Base-by-base conservation (phyloP, 2,888 invertebrate species). In the Polydrusus tereticollis region DNA sequence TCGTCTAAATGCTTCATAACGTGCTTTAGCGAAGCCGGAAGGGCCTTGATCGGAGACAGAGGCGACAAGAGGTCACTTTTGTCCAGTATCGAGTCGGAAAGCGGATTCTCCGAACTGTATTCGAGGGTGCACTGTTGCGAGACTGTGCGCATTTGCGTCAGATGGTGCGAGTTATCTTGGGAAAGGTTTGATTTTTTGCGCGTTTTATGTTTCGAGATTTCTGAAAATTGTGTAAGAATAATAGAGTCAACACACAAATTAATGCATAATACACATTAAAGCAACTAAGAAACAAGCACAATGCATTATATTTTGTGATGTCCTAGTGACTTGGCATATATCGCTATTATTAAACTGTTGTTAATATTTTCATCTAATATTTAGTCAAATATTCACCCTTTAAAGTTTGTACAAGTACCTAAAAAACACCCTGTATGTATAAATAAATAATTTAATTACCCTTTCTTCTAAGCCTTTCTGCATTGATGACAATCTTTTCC, bases 121-220 rank as follows among this genome's bases (percentile, higher is more conserved):
- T 92, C 92, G 55, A 92, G 84, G 70, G 91, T 92, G 78, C 92
- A 92, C 76, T 92, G 92, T 77, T 92, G 92, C 0, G 92, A 92
- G 26, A 92, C 90, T 0, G 91, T 91, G 21, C 91, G 86, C 87
- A 91, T 88, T 75, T 71, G 74, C 0, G 74, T 38, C 1, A 36
- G n/a, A 43, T 29, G 47, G 2, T 63, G 69, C 10, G 7, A 16
- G 36, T 26, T 67, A 5, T 69, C 73, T 47, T 69, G 69, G 10
- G 21, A 69, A 45, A 50, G 14, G 38, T 81, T 77, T 60, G 72
- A 74, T 58, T 74, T 72, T 64, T 76, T 74, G 10, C 66, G 47
- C 6, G 69, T 64, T 63, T 71, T 75, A 58, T 57, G 68, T 55
- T 47, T 52, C 33, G 69, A 64, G 16, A 66, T 72, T 73, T 74